These are phyloP conservation scores for Thecocarcelia acutangulata DNA, from an alignment of 2,888 invertebrate species.

Conservation along the genomic window DNA sequence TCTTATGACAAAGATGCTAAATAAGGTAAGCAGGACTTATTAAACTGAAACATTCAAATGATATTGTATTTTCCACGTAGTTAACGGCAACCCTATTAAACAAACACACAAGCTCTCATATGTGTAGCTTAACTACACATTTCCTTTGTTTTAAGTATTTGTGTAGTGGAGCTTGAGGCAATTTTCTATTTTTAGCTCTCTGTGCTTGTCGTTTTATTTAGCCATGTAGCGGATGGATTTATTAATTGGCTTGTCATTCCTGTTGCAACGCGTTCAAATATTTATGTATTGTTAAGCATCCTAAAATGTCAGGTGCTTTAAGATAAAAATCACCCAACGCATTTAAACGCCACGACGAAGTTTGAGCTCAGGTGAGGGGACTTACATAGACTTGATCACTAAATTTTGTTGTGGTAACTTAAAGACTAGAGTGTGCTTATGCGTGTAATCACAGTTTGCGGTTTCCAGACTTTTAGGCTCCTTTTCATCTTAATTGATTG, in stretches of 20 bases:
- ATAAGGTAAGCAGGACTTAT: too few species aligned
- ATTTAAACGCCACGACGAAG: not conserved
- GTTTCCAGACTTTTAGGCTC: constrained; percentile 41
- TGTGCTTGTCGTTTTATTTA: constrained; percentile 7
- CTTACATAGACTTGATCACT: not conserved
- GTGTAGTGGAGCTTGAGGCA: constrained; percentile 37
- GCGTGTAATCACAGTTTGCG: constrained; percentile 1
- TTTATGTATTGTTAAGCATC: constrained; percentile 18
- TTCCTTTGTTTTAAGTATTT: constrained; percentile 21
- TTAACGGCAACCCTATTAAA: too few species aligned
- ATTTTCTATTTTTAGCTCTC: constrained; percentile 36
- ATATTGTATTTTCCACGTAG: too few species aligned
- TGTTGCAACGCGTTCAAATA: constrained; percentile 43
- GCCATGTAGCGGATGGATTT: constrained; percentile 39
- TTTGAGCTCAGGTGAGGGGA: not conserved
- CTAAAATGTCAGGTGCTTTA: not conserved
- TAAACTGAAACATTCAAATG: too few species aligned
- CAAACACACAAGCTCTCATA: not conserved
- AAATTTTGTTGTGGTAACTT: not conserved
- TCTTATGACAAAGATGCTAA: too few species aligned
- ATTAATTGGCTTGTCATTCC: constrained; percentile 52
- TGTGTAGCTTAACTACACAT: not conserved
- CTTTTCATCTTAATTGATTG: constrained; percentile 16
- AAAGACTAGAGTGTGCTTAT: not conserved
- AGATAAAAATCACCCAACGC: constrained; percentile 10